A percentile compares a stretch with the other conserved stretches of the same genome.
These are phyloP conservation scores for Bufo gargarizans DNA, from an alignment of 2,113 vertebrate species.

Conservation along the genomic window DNA sequence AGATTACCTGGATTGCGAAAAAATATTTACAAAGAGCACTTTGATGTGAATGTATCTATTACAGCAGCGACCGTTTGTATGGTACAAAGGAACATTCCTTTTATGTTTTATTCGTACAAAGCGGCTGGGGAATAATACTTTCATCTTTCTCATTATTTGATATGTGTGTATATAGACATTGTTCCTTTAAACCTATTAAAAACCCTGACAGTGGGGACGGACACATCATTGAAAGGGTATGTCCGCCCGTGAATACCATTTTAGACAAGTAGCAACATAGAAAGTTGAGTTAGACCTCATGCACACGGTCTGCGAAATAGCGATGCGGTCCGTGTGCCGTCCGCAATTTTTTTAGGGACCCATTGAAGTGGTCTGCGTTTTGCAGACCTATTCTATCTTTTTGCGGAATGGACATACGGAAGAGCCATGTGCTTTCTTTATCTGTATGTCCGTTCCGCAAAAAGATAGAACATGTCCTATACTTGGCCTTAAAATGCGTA, in stretches of 20 bases:
- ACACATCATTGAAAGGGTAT: neutral
- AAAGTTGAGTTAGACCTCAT: too few species aligned
- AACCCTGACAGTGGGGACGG: neutral
- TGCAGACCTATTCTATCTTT: too few species aligned
- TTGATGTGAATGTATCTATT: conserved; percentile 48
- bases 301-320: too few species aligned
- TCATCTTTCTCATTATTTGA: neutral
- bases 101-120: conserved; percentile 39
- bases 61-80: neutral
- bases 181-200: neutral
- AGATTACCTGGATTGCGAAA: conserved; percentile 47
- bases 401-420: too few species aligned
- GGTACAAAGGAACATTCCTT: conserved; percentile 28
- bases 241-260: neutral
- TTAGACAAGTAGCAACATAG: neutral
- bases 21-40: conserved; percentile 29
- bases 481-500: too few species aligned
- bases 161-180: conserved; percentile 5
- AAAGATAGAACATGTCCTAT: too few species aligned
- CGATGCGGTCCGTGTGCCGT: too few species aligned
- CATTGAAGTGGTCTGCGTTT: too few species aligned
- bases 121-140: neutral
- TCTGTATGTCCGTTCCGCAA: too few species aligned
- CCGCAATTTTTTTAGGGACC: too few species aligned
- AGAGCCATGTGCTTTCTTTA: too few species aligned